Evolutionary conservation across 1,140 invertebrate species (phyloP), one percentile per base, ranked within the genome.

Genomic region (Hermetia illucens): DNA sequence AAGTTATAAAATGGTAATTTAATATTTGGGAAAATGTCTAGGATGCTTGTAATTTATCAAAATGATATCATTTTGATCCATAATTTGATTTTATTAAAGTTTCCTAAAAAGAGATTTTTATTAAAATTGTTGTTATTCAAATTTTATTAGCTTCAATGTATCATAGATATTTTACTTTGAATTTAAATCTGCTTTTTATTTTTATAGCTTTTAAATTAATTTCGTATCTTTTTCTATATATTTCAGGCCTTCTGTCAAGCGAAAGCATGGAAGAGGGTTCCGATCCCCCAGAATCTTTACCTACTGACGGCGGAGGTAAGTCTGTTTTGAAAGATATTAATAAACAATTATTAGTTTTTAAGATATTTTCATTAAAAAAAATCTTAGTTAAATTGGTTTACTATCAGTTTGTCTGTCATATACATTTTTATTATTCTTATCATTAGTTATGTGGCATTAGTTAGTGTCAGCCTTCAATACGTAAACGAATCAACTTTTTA

Each of bases 231-330:
- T 27, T 27, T 13, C 24, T 27, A 27, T 27, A 9, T 27, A 9
- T 34, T 34, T 13, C 32, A 34, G 32, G 12, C 32, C 32, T 12
- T 17, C 12, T 18, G 12, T 18, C 18, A 15, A 34, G 32, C 18
- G 32, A 34, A 17, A 34, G 17, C 32, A 4, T 15, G 17, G 46
- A 57, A 63, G 49, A 65, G 62, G n/a, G 55, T 44, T 46, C 20
- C 63, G 68, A 67, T 52, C 68, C 66, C 53, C 68, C 69, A 40
- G 73, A 71, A 40, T 82, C 79, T 40, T 66, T 81, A 42, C 77
- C 76, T 51, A 81, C 78, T 50, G 76, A 77, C 56, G 77, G 77
- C 47, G 78, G 79, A 72, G 76, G 77, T 79, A 65, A 68, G 60
- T 58, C 37, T 3, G n/a, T 12, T 5, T n/a, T 16, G 27, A 17